Percentiles rank a stretch among this genome's conserved stretches.
Evolutionary conservation across 2,113 vertebrate species (phyloP).

Genomic region (Cavia aperea): DNA sequence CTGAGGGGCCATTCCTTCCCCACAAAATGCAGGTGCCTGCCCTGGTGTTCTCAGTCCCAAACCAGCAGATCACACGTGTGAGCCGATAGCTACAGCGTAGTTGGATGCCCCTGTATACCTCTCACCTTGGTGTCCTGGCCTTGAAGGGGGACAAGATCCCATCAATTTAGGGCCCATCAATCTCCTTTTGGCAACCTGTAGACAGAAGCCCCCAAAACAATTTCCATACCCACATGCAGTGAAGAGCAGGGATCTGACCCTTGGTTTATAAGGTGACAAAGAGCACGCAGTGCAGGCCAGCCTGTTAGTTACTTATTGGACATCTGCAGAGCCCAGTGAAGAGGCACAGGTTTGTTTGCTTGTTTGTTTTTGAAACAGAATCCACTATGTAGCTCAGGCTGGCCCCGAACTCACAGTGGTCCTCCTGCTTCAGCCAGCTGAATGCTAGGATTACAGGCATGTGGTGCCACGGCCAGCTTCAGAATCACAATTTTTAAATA

Average conservation of each 20-base stretch:
- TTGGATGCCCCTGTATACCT: neutral
- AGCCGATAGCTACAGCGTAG: rapidly evolving
- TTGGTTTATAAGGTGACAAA: neutral
- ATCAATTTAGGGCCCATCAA: neutral
- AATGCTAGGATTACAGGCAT: neutral
- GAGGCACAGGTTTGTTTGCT: too few relatives aligned
- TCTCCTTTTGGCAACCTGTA: neutral
- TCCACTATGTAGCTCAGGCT: neutral
- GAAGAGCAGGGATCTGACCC: neutral
- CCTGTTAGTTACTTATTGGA: neutral
- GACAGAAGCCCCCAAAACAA: neutral
- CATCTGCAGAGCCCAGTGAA: neutral
- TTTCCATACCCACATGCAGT: neutral
- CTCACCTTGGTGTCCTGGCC: neutral
- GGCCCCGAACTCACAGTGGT: neutral
- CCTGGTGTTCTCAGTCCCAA: too few relatives aligned
- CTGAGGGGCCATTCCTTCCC: neutral
- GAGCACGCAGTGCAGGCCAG: neutral
- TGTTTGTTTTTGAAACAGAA: neutral
- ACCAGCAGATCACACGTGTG: neutral
- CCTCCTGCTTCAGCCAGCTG: neutral
- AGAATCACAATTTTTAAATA: neutral
- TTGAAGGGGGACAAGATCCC: neutral
- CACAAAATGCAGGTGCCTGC: neutral
- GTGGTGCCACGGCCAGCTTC: neutral